Base-by-base conservation (phyloP, 2,888 invertebrate species). In the Leptinotarsa haldemani region DNA sequence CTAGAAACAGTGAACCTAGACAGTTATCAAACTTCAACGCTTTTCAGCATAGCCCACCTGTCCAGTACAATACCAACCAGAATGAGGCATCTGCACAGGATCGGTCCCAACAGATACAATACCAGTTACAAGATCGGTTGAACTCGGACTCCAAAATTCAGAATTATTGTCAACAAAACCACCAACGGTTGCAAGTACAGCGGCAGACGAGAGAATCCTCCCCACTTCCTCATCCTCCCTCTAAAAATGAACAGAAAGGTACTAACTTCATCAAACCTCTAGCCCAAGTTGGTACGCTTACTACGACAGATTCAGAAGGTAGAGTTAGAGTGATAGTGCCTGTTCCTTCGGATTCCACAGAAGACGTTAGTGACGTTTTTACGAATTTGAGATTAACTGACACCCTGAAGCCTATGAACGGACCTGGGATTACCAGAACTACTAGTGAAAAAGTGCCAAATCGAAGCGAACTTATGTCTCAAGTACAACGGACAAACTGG, bases 391-490 rank as follows among this genome's bases (percentile, higher is more conserved):
- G 90, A 73, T 90, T 93, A 50, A 89, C 89, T 69, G 90, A 90
- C 71, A 90, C 89, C 80, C 88, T 89, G 25, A 85, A 89, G 75
- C 75, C 75, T 52, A 83, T 88, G 82, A 92, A 92, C 48, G 91
- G 92, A 25, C 90, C 92, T 2, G 90, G 91, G 5, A 94, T 94
- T 78, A 93, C 93, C 0, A 90, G 96, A 80, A 93, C 94, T 65
- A 95, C 95, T 47, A 95, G 95, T 87, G 96, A 95, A 83, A 94
- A 94, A 86, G 93, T 95, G 75, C 95, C 95, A 5, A 94, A 95
- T 84, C 91, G 95, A 70, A 95, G 94, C 87, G 95, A 95, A 85
- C 90, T 95, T 85, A 94, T 95, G 94, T 92, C 92, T 30, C 94
- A 95, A 81, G 92, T 96, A 80, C 93, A 93, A 83, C 90, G 95